Evolutionary conservation across 2,888 invertebrate species (phyloP).

Genomic region (Dastarcus helophoroides): DNA sequence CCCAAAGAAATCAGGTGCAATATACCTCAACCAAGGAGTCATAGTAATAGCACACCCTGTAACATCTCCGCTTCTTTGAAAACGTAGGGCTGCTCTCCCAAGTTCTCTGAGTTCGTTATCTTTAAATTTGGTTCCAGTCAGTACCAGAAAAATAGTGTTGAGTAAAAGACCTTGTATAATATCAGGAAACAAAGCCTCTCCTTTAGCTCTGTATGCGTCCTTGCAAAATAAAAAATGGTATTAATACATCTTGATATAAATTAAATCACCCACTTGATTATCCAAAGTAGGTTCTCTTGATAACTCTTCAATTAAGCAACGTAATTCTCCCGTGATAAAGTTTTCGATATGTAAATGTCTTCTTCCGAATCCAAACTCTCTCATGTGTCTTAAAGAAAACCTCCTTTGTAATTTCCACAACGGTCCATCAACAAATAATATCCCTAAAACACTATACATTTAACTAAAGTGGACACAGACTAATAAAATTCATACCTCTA

Average conservation of each 20-base stretch:
- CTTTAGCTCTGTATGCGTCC: conserved; percentile 14
- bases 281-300: conserved; percentile 38
- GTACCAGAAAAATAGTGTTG: conserved; percentile 46
- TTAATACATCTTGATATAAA: too few species aligned
- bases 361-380: conserved; percentile 59
- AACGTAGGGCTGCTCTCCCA: conserved; percentile 37
- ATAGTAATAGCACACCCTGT: conserved; percentile 46
- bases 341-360: conserved; percentile 45
- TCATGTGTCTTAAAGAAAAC: conserved; percentile 50
- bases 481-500: conserved; percentile 34
- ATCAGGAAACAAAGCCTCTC: conserved; percentile 38
- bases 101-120: conserved; percentile 39
- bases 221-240: background rate
- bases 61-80: conserved; percentile 47
- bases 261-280: conserved; percentile 33
- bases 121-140: conserved; percentile 42
- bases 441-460: too few species aligned
- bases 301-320: conserved; percentile 37
- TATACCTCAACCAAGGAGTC: conserved; percentile 49
- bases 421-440: conserved; percentile 53
- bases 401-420: conserved; percentile 56
- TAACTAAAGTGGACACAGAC: too few species aligned
- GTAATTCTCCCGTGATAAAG: conserved; percentile 37
- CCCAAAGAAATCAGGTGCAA: conserved; percentile 48
- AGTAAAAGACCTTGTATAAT: conserved; percentile 43